Conservation (phyloP, 1,140 invertebrate species). For the Sycobia sp. region DNA sequence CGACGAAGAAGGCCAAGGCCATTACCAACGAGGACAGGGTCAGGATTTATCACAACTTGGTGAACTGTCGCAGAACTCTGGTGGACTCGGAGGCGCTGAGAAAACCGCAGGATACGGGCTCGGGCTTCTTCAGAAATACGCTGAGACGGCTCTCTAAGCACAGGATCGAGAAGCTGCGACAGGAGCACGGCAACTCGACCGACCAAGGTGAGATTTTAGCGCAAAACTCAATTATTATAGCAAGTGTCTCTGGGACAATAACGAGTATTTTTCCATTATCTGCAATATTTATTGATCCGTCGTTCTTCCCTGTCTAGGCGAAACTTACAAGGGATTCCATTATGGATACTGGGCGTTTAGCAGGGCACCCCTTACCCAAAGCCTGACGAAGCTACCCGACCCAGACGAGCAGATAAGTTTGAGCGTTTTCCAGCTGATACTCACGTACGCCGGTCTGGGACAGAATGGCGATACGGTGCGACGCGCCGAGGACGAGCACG, state of each 20-base stretch:
- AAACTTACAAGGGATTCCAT: conserved; percentile 86
- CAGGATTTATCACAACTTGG: conserved; percentile 80
- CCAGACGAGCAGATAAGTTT: conserved; percentile 84
- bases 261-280: background rate
- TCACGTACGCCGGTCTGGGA: conserved; percentile 85
- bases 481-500: conserved; percentile 82
- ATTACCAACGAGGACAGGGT: conserved; percentile 84
- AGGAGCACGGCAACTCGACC: conserved; percentile 73
- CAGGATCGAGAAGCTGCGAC: conserved; percentile 81
- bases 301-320: conserved; percentile 53
- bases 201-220: conserved; percentile 63
- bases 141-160: conserved; percentile 85
- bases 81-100: conserved; percentile 82
- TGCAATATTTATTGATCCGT: too few species aligned
- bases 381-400: conserved; percentile 83
- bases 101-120: conserved; percentile 78
- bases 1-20: conserved; percentile 68
- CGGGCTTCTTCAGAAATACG: conserved; percentile 86
- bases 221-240: too few species aligned
- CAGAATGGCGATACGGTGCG: conserved; percentile 71
- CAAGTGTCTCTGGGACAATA: too few species aligned
- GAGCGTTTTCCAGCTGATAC: conserved; percentile 76
- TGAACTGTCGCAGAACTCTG: conserved; percentile 77
- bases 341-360: conserved; percentile 90
- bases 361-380: conserved; percentile 77